Evolutionary conservation across 2,888 invertebrate species (phyloP).

Genomic region (Tenodera sinensis): DNA sequence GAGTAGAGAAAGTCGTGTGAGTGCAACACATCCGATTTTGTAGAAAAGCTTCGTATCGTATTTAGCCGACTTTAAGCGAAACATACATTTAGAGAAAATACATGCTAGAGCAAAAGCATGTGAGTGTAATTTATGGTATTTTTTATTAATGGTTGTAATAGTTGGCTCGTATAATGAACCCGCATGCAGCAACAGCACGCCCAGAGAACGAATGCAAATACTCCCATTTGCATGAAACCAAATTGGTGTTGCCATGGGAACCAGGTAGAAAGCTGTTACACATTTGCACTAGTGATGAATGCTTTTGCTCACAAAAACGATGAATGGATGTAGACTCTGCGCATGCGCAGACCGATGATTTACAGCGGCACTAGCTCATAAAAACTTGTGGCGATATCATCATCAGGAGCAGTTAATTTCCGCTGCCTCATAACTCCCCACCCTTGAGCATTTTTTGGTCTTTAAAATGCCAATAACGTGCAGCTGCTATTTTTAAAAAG

Average conservation of each 20-base stretch:
- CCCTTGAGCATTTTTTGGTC: not conserved
- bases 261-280: not conserved
- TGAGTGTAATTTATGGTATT: too few species aligned
- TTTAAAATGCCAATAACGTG: not conserved
- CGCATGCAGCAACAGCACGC: too few species aligned
- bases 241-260: not conserved
- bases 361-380: not conserved
- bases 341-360: not conserved
- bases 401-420: not conserved
- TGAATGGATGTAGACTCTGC: not conserved
- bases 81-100: too few species aligned
- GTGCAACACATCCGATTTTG: too few species aligned
- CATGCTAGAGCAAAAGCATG: too few species aligned
- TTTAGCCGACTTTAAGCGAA: too few species aligned
- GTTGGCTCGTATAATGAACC: too few species aligned
- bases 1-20: too few species aligned
- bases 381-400: not conserved
- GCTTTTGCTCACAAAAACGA: not conserved
- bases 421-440: not conserved
- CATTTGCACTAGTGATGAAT: not conserved
- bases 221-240: not conserved
- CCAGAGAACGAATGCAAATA: not conserved
- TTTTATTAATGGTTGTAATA: too few species aligned
- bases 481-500: not conserved
- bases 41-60: too few species aligned